Evolutionary conservation across 2,888 invertebrate species (phyloP), one percentile per base, ranked within the genome.

Genomic region (Periphyllus acericola): DNA sequence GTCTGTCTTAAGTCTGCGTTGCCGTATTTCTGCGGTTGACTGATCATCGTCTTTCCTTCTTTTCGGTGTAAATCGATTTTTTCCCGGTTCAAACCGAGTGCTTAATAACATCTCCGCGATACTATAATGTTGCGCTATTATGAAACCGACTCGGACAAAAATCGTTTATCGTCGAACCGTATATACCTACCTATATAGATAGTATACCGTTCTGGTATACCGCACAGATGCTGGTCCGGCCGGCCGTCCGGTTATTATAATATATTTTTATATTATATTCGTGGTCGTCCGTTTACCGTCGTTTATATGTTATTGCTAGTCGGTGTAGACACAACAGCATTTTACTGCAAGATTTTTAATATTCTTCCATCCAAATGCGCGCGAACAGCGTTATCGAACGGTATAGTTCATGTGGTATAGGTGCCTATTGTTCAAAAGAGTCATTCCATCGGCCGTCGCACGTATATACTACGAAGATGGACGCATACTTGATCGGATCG

Each of bases 11-110:
- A 60, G 55, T 68, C 68, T 68, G 29, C 25, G 32, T 83, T 60
- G 36, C 83, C 29, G 60, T 60, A 75, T 76, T 75, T 83, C 75
- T 55, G 83, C 75, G 72, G 83, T 83, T 83, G 46, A 55, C 52
- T 55, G 83, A 36, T 83, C 83, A 55, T 74, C 72, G 19, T 34
- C 55, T 17, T 46, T 36, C 60, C 29, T 74, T 55, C 55, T 66
- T 11, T 60, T 21, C 29, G 40, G 68, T 68, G 8, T 52, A 52
- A 83, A 83, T 83, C 55, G 72, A 83, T 83, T 83, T 83, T 66
- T 72, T 55, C 74, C 55, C 74, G 46, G 46, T 46, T 52, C 46
- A 25, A 3, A 76, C 36, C 74, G 74, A 11, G 72, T 74, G n/a
- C 34, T 83, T 71, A 40, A 68, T n/a, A 21, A 9, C 81, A 71